Percentiles rank a stretch among this genome's conserved stretches.
Conservation (phyloP, 2,797 vertebrate species). For the Gorsachius magnificus region DNA sequence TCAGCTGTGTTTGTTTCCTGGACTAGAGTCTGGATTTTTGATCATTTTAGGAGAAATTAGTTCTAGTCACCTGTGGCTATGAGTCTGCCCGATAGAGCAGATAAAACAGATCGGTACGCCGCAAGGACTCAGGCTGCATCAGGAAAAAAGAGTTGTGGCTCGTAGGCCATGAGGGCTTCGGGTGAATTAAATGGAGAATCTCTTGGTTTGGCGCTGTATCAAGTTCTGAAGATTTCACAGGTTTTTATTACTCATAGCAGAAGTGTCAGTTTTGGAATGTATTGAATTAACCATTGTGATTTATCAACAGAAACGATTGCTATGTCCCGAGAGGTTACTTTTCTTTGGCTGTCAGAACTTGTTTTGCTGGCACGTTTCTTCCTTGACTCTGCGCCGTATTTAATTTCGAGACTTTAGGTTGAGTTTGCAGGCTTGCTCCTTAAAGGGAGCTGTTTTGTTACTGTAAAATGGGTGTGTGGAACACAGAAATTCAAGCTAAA, state of each 20-base stretch:
- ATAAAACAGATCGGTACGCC: neutral
- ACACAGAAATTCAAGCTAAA: neutral
- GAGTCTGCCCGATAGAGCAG: neutral
- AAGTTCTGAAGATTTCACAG: neutral
- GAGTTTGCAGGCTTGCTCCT: neutral
- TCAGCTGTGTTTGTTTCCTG: fast-evolving
- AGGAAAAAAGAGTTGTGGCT: neutral
- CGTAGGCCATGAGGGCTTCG: neutral
- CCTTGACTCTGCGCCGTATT: neutral
- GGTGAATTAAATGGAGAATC: neutral
- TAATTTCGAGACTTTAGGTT: neutral
- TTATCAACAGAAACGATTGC: neutral
- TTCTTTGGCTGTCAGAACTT: neutral
- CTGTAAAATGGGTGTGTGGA: fast-evolving
- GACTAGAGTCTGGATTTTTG: neutral
- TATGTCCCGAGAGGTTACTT: neutral
- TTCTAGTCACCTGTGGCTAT: neutral
- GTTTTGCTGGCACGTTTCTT: neutral
- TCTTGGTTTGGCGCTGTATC: neutral
- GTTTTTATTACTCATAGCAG: neutral
- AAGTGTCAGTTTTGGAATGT: neutral
- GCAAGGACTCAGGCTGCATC: neutral
- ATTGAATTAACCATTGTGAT: neutral
- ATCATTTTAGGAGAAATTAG: neutral
- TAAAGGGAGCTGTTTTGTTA: neutral